Base-by-base conservation (phyloP, 2,113 vertebrate genomes). In the Lipotes vexillifer region DNA sequence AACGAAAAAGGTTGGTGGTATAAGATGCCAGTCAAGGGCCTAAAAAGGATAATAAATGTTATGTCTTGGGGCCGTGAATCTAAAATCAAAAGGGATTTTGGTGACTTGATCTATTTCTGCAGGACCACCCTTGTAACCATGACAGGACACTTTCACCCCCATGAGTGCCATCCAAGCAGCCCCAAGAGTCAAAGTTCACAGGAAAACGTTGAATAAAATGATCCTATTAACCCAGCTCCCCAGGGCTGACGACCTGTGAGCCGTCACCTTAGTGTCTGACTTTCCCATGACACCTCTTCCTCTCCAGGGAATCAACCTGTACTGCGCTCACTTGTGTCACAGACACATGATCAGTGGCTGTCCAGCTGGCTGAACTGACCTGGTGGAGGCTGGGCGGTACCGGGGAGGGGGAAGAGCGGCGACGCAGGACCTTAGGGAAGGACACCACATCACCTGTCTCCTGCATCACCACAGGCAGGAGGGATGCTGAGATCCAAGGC, bases 281-380 rank as follows among this genome's bases (percentile, higher is more conserved):
- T 21, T 10, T 33, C 44, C 14, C 46, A 14, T 5, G 5, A 33
- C 1, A 18, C 0, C 13, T 1, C 1, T 52, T 49, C 23, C 65
- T 78, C 38, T 41, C 31, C 61, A 44, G 3, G 7, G 36, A 84
- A 36, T 18, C 63, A 10, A 52, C 18, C 25, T 52, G 38, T 7
- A 31, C 8, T 27, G 25, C 11, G 14, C 23, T 78, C 44, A 38
- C 36, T 12, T 72, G 21, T 52, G 44, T 88, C 77, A 46, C 49
- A 38, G n/a, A 80, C 63, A 83, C 46, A 31, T 20, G 11, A 33
- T 2, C 20, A 68, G 21, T 9, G 36, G 8, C n/a, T 36, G 63
- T n/a, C 8, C 6, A n/a, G 20, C 18, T 78, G 75, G 75, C 31
- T 23, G 11, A 55, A 21, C 20, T 7, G 75, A n/a, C 31, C 31